phyloP scores from a whole-genome alignment of 2,113 vertebrate species.

The Pyxicephalus adspersus region DNA sequence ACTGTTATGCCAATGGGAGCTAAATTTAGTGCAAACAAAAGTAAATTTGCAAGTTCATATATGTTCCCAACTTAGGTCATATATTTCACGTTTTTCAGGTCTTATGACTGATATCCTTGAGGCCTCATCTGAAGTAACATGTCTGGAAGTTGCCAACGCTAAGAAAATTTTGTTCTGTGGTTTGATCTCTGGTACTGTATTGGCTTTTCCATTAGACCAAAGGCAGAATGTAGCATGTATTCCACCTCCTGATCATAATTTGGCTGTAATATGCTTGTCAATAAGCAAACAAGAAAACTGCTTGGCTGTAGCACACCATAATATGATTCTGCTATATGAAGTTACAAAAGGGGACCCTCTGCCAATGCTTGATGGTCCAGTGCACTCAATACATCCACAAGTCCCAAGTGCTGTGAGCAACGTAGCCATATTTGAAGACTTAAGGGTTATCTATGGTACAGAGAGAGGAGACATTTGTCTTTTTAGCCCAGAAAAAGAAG shows the following conservation, averaged over 20 bases:
- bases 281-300: conserved; percentile 68
- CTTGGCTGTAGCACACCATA: conserved; percentile 69
- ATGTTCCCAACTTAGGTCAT: neutral
- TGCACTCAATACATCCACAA: conserved; percentile 63
- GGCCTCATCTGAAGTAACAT: conserved; percentile 68
- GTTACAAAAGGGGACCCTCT: conserved; percentile 69
- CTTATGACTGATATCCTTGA: conserved; percentile 61
- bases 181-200: conserved; percentile 72
- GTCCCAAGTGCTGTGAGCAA: conserved; percentile 67
- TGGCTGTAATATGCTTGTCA: conserved; percentile 62
- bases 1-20: too few relatives aligned
- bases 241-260: conserved; percentile 74
- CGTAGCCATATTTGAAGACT: conserved; percentile 66
- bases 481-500: conserved; percentile 59
- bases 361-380: conserved; percentile 68
- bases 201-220: conserved; percentile 75
- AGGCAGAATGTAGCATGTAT: conserved; percentile 73
- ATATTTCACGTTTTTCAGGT: conserved; percentile 63
- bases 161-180: conserved; percentile 74
- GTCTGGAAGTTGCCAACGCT: conserved; percentile 73
- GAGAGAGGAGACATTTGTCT: conserved; percentile 66
- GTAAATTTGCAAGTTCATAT: neutral
- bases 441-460: conserved; percentile 70
- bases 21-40: neutral
- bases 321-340: conserved; percentile 68